These are phyloP conservation scores for Salvelinus namaycush DNA, from an alignment of 2,113 vertebrate genomes.

Conservation along the genomic window DNA sequence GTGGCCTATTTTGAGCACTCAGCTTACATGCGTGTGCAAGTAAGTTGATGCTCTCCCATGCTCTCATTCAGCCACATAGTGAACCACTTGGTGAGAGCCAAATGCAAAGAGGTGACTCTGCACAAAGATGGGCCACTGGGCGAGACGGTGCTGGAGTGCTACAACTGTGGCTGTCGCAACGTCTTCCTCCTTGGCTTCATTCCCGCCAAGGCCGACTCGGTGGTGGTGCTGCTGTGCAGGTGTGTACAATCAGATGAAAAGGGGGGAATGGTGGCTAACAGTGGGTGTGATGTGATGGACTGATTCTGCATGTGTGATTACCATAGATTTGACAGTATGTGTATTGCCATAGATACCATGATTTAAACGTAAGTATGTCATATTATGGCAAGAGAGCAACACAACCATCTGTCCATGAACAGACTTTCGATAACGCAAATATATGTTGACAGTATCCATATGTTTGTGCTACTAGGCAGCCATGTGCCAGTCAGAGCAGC, in stretches of 20 bases:
- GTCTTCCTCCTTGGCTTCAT: slow-evolving; percentile 98
- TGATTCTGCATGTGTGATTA: too few relatives aligned
- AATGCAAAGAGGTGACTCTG: slow-evolving; percentile 98
- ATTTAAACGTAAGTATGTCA: too few relatives aligned
- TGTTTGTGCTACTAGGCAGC: slow-evolving; percentile 80
- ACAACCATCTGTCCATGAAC: too few relatives aligned
- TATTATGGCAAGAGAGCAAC: not conserved
- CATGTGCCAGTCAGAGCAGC: slow-evolving; percentile 98
- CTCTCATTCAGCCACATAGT: slow-evolving; percentile 88
- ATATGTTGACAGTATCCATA: not conserved
- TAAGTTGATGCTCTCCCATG: not conserved
- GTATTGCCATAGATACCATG: too few relatives aligned
- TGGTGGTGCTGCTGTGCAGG: slow-evolving; percentile 97
- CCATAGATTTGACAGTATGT: too few relatives aligned
- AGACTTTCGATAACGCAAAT: not conserved
- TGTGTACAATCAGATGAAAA: slow-evolving; percentile 37
- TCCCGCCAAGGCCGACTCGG: slow-evolving; percentile 95
- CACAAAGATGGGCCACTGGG: slow-evolving; percentile 97
- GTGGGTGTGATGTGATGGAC: too few relatives aligned
- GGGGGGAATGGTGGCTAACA: too few relatives aligned
- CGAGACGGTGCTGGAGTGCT: slow-evolving; percentile 95
- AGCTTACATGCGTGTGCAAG: too few relatives aligned
- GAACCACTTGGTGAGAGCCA: slow-evolving; percentile 96
- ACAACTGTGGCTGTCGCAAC: slow-evolving; percentile 97
- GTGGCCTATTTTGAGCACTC: too few relatives aligned